Evolutionary conservation across 2,888 invertebrate species (phyloP).

Genomic region (Drosophila birchii): DNA sequence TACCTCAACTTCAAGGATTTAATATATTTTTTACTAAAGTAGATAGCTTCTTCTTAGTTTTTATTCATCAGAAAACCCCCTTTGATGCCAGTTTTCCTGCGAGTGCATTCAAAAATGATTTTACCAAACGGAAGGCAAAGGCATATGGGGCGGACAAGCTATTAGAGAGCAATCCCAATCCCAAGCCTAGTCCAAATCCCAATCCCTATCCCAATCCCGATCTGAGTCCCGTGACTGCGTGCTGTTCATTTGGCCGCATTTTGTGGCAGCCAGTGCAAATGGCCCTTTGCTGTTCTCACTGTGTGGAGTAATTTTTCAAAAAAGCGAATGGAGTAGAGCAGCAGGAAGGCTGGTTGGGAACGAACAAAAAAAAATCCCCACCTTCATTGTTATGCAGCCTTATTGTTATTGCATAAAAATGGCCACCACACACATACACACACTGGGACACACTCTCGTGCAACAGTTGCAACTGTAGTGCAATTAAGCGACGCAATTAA

Average conservation of each 20-base stretch:
- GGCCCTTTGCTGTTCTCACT: slow-evolving; percentile 62
- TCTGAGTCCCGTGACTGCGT: slow-evolving; percentile 48
- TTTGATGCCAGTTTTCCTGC: background rate
- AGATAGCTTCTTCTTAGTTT: background rate
- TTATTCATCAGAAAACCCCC: background rate
- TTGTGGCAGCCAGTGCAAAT: slow-evolving; percentile 74
- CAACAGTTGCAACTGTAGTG: slow-evolving; percentile 78
- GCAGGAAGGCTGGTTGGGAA: background rate
- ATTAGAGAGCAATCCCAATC: slow-evolving; percentile 67
- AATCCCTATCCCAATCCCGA: slow-evolving; percentile 7
- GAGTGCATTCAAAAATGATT: background rate
- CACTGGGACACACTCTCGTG: slow-evolving; percentile 44
- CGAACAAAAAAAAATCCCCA: slow-evolving; percentile 29
- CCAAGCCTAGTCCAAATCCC: slow-evolving; percentile 1
- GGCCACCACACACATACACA: slow-evolving; percentile 20
- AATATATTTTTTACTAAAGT: background rate
- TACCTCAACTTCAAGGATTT: background rate
- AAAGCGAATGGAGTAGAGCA: slow-evolving; percentile 30
- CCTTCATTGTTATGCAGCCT: slow-evolving; percentile 76
- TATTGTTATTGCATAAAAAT: slow-evolving; percentile 82
- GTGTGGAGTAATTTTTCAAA: slow-evolving; percentile 70
- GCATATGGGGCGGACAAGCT: slow-evolving; percentile 65
- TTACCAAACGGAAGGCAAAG: slow-evolving; percentile 9
- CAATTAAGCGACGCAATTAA: slow-evolving; percentile 82
- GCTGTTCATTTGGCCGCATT: slow-evolving; percentile 78